Evolutionary conservation across 2,888 invertebrate species (phyloP).

Genomic region (Hymenopus coronatus): DNA sequence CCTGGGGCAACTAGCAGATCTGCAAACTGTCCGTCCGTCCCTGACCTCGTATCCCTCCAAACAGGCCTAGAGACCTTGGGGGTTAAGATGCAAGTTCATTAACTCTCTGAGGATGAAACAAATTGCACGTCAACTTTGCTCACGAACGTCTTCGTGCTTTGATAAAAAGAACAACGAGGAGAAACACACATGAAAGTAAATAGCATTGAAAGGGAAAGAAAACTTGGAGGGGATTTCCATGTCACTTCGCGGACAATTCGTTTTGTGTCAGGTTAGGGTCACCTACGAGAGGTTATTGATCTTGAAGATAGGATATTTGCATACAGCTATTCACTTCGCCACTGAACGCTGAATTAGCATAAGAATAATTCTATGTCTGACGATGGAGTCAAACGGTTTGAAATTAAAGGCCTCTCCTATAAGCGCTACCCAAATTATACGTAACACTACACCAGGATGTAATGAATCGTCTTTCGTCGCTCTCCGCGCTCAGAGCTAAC

Average conservation of each 20-base stretch:
- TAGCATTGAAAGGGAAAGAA: neutral
- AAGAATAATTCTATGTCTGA: neutral
- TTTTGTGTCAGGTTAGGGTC: neutral
- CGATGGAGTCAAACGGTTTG: neutral
- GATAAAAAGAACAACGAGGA: neutral
- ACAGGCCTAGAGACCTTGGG: neutral
- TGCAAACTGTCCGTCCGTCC: neutral
- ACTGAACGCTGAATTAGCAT: neutral
- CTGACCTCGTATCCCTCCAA: neutral
- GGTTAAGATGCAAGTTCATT: neutral
- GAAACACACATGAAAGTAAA: neutral
- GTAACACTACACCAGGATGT: no score
- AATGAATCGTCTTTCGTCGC: no score
- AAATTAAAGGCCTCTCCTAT: neutral
- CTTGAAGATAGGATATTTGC: neutral
- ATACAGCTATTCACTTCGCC: neutral
- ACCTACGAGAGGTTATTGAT: neutral
- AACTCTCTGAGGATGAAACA: neutral
- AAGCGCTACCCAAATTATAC: neutral
- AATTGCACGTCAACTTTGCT: neutral
- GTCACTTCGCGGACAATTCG: neutral
- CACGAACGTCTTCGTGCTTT: neutral
- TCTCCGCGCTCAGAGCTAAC: no score
- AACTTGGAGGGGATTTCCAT: neutral
- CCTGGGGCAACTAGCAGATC: neutral